These are phyloP conservation scores for Falco naumanni DNA, from an alignment of 2,797 vertebrate genomes.

Conservation along the genomic window DNA sequence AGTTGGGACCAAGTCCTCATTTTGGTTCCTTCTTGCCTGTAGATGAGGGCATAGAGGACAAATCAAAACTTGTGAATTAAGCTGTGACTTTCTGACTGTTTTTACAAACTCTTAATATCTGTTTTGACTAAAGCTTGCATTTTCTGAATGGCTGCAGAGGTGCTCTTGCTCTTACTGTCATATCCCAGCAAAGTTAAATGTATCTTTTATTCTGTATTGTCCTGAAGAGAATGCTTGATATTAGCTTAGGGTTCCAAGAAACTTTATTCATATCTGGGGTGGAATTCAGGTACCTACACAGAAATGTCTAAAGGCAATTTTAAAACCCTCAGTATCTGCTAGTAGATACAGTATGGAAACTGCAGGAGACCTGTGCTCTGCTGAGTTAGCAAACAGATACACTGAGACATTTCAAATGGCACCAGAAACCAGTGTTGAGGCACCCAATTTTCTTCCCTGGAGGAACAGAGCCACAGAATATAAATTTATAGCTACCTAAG, in stretches of 20 bases:
- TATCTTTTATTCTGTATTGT: neutral
- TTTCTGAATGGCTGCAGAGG: neutral
- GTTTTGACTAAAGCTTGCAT: neutral
- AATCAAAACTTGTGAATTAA: neutral
- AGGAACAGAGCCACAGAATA: neutral
- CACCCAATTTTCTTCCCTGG: neutral
- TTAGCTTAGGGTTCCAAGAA: neutral
- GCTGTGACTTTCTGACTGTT: neutral
- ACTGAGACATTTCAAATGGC: neutral
- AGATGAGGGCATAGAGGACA: neutral
- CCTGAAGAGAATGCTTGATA: neutral
- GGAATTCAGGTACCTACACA: neutral
- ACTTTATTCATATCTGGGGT: neutral
- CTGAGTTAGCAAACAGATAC: neutral
- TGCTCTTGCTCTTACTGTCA: neutral
- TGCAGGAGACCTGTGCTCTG: neutral
- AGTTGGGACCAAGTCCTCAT: neutral
- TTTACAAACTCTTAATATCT: neutral
- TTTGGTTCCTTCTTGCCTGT: neutral
- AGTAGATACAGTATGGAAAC: neutral
- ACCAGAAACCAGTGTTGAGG: neutral
- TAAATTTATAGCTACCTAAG: neutral
- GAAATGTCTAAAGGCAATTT: neutral
- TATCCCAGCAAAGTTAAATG: neutral
- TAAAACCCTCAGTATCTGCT: neutral